Percentiles rank a stretch among this genome's conserved stretches.
phyloP scores from a whole-genome alignment of 2,113 vertebrate species.

The Myotis davidii region DNA sequence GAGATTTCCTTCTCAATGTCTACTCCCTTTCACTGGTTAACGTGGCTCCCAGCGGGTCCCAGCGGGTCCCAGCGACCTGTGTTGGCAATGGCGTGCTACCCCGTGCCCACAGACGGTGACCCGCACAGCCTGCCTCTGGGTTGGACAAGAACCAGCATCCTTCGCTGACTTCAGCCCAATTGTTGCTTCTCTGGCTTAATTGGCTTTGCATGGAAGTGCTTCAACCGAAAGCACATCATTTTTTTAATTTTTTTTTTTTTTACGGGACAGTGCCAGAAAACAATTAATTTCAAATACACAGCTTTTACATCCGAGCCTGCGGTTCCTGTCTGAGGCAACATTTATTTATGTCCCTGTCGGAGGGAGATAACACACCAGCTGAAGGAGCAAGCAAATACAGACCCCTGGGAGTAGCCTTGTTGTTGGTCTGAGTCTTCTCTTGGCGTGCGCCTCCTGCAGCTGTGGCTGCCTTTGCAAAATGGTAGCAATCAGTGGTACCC shows the following conservation, averaged over 20 bases:
- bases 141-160: background rate
- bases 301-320: conserved; percentile 67
- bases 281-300: conserved; percentile 62
- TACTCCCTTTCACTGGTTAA: background rate
- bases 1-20: background rate
- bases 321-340: conserved; percentile 74
- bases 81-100: background rate
- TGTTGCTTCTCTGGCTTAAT: conserved; percentile 27
- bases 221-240: conserved; percentile 51
- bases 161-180: conserved; percentile 18
- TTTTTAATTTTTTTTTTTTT: background rate
- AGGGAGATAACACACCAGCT: conserved; percentile 70
- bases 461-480: conserved; percentile 48
- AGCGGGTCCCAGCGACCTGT: background rate
- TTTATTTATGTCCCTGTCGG: conserved; percentile 77
- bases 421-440: background rate
- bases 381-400: conserved; percentile 59
- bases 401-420: conserved; percentile 40
- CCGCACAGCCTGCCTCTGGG: background rate
- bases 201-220: conserved; percentile 51
- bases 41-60: background rate
- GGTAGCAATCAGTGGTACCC: conserved; percentile 12
- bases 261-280: conserved; percentile 61
- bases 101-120: background rate
- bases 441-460: conserved; percentile 65